Evolutionary conservation across 2,797 vertebrate genomes (phyloP).

Genomic region (Margarornis squamiger): DNA sequence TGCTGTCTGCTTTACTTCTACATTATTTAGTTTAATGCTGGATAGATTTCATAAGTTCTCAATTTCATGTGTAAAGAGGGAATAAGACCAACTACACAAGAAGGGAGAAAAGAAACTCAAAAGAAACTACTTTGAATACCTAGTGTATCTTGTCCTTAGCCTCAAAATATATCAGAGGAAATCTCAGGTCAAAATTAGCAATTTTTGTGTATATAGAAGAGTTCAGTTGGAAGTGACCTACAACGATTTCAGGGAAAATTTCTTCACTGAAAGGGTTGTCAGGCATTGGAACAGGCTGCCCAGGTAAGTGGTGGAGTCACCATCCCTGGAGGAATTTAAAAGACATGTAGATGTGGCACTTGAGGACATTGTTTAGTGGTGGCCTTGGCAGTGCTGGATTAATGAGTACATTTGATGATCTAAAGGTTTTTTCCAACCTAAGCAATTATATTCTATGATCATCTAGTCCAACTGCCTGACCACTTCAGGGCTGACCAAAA

Average conservation of each 20-base stretch:
- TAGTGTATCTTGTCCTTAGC: neutral
- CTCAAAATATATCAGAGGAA: neutral
- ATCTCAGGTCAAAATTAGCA: neutral
- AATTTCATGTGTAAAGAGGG: neutral
- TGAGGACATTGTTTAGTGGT: too few species aligned
- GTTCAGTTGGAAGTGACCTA: neutral
- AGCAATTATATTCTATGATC: too few species aligned
- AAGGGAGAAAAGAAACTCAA: neutral
- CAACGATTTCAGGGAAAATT: neutral
- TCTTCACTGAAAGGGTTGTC: too few species aligned
- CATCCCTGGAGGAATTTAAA: too few species aligned
- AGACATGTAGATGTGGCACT: too few species aligned
- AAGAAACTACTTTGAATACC: neutral
- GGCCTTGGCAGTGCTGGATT: too few species aligned
- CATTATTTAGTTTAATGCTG: neutral
- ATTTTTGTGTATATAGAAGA: neutral
- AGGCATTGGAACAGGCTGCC: too few species aligned
- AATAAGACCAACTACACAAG: neutral
- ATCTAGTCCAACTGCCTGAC: too few species aligned
- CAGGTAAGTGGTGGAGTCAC: too few species aligned
- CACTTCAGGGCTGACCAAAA: too few species aligned
- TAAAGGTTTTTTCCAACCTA: too few species aligned
- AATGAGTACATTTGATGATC: too few species aligned
- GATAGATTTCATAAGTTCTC: neutral
- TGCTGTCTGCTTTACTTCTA: neutral